phyloP scores from a whole-genome alignment of 1,140 invertebrate species.

The Drosophila sp. region DNA sequence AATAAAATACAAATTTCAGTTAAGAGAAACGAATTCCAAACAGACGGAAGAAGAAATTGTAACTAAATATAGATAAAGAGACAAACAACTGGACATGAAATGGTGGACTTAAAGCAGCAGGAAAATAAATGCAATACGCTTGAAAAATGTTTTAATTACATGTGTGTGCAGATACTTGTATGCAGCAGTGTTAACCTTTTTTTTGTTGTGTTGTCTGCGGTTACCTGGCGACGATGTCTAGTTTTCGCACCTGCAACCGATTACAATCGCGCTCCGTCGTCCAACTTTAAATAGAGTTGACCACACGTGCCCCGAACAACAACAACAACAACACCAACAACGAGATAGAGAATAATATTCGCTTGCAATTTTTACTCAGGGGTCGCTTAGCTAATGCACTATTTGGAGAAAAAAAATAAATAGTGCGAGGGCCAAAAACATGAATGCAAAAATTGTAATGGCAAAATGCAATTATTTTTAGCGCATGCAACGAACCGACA shows the following conservation, averaged over 20 bases:
- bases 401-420: conserved; percentile 23
- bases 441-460: conserved; percentile 53
- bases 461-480: conserved; percentile 70
- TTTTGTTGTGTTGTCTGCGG: conserved; percentile 27
- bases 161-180: conserved; percentile 9
- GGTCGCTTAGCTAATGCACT: conserved; percentile 51
- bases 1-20: conserved; percentile 12
- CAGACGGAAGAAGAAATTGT: not conserved
- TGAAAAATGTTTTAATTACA: conserved; percentile 25
- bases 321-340: not conserved
- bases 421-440: conserved; percentile 9
- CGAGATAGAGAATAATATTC: conserved; percentile 2
- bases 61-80: not conserved
- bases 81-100: not conserved
- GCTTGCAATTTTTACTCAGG: conserved; percentile 12
- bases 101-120: conserved; percentile 1
- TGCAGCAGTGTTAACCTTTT: conserved; percentile 23
- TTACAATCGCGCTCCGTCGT: conserved; percentile 26
- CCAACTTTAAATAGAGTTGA: conserved; percentile 40
- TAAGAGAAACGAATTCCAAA: conserved; percentile 4
- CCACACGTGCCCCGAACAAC: conserved; percentile 28
- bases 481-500: conserved; percentile 59
- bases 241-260: conserved; percentile 52
- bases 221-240: conserved; percentile 38
- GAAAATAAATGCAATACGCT: conserved; percentile 3